Evolutionary conservation across 2,797 vertebrate species (phyloP), one percentile per base, ranked within the genome.

Genomic region (Pagetopsis macropterus): DNA sequence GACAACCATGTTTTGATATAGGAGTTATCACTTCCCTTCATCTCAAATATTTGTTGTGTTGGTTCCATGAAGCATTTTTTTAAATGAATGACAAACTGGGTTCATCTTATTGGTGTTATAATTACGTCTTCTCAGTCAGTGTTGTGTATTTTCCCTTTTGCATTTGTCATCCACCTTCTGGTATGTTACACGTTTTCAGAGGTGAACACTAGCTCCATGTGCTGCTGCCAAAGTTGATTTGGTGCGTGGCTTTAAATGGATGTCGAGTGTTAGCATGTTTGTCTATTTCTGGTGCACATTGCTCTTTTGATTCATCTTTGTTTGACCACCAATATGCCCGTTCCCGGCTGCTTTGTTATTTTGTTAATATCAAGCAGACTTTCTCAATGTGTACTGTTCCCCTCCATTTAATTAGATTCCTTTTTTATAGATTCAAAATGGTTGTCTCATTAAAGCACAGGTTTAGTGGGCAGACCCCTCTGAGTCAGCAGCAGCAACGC

Each of bases 401-500:
- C 61, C 44, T 70, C 37, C 21, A 52, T 21, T 77, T 58, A 44
- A 67, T 65, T 65, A 3, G 41, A 75, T 78, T 80, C 37, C 49
- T 84, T 76, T 84, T 84, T 76, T 66, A 69, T 65, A 49, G 56
- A 76, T 85, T 82, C 76, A 86, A 92, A 91, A 91, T 90, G 90
- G 88, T 78, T 65, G 87, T 85, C 83, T 89, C 78, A 79, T 90
- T 86, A 85, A 78, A 85, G 71, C 70, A 60, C 72, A 82, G 84
- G 81, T 90, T 85, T 88, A 65, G 82, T 84, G 75, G 65, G 86
- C 82, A 78, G 84, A 81, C 75, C 83, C 79, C 78, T 86, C 69
- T 43, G 79, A 84, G 86, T 84, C 78, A 78, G 82, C 79, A 78
- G 82, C 79, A 79, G 83, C 78, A 80, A 75, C 83, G 79, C 75